phyloP scores from a whole-genome alignment of 1,140 invertebrate genomes.

The Diorhabda sublineata region DNA sequence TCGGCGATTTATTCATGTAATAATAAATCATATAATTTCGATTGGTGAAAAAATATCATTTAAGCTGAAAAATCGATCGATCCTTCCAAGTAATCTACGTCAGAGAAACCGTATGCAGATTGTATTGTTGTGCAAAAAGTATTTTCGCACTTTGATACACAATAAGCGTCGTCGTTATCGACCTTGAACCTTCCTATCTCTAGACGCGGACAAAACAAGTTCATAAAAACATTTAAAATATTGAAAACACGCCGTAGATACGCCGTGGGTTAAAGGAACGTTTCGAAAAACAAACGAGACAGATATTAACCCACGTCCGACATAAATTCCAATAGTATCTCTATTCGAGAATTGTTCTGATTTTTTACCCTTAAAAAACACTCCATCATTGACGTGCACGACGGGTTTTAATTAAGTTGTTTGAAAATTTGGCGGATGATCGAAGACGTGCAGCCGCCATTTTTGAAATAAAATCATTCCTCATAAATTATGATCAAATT shows the following conservation, averaged over 20 bases:
- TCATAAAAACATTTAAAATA: slow-evolving; percentile 3
- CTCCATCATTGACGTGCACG: not conserved
- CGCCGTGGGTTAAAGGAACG: not conserved
- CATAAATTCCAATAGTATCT: not conserved
- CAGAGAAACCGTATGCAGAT: not conserved
- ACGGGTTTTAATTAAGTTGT: no score
- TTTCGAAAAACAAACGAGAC: not conserved
- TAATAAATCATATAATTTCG: not conserved
- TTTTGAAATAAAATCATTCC: no score
- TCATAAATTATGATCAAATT: no score
- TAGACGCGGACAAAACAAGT: slow-evolving; percentile 1
- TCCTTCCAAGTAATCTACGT: not conserved
- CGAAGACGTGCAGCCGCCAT: no score
- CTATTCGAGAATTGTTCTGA: not conserved
- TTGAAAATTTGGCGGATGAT: no score
- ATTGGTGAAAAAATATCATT: not conserved
- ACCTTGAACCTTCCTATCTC: not conserved
- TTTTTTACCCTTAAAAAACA: not conserved
- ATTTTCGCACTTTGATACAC: not conserved
- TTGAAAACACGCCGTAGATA: not conserved
- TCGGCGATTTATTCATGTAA: not conserved
- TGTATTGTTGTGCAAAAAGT: slow-evolving; percentile 1
- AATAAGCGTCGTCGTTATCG: not conserved
- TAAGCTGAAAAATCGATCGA: not conserved
- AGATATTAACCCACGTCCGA: not conserved